Evolutionary conservation across 2,797 vertebrate genomes (phyloP), one percentile per base, ranked within the genome.

Genomic region (Delichon dasypus): DNA sequence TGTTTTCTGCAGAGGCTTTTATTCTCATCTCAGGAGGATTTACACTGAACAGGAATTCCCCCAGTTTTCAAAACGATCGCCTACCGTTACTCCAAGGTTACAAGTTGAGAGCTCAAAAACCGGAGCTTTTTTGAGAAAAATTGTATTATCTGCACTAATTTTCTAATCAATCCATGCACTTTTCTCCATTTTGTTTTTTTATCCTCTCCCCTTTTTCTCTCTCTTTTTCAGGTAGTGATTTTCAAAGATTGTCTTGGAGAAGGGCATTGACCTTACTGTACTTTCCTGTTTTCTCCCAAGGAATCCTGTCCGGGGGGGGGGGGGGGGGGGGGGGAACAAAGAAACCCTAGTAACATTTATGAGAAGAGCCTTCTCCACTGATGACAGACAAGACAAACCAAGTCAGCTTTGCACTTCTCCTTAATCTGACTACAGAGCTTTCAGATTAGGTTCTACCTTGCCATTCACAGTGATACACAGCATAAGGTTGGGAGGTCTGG

Each of bases 191-290:
- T 9, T 13, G 47, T 44, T 66, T 36, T 36, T 45, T 32, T 16
- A 32, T 27, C 14, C 16, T 7, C 7, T 1, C 8, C 3, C 0
- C 0, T 0, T 54, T n/a, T n/a, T n/a, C n/a, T n/a, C n/a, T n/a
- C n/a, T 25, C 9, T 51, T 70, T 60, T 68, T 25, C 7, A 45
- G 4, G 3, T 23, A 32, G 4, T 9, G 27, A 72, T 75, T 81
- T 71, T 67, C 50, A 75, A 2, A 51, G 21, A 10, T 21, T 20
- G 2, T 29, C 18, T 72, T 30, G 13, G 11, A 71, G 25, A 47
- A 79, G n/a, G 22, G 2, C n/a, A 65, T 14, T 53, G 26, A 65
- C n/a, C 16, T 11, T 20, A 18, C 12, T 62, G 16, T 15, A n/a
- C 8, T 29, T 10, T 15, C 55, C n/a, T 58, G n/a, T 66, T 71